Evolutionary conservation across 2,797 vertebrate species (phyloP), one percentile per base, ranked within the genome.

Genomic region (Vireo griseus): DNA sequence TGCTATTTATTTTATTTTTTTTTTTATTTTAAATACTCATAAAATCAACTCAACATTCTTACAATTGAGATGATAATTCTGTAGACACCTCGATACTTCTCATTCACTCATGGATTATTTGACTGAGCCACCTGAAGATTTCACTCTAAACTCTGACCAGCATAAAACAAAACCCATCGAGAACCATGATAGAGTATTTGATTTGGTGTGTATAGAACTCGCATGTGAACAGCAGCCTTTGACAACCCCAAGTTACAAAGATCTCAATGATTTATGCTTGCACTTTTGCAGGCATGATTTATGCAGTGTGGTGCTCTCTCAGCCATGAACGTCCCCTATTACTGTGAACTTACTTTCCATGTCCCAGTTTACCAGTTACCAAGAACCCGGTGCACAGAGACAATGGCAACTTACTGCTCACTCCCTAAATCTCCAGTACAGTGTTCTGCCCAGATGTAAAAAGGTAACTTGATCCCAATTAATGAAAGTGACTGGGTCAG

Each of bases 401-500:
- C 73, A 91, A 85, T 54, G 45, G 67, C 52, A 67, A 75, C 6
- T 6, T 54, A 71, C 22, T 44, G 72, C 76, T 89, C 8, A 3
- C 71, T 82, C 80, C 86, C 94, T 47, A 71, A 90, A 87, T n/a
- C 74, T 95, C 65, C 62, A 47, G 59, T 97, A 91, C 94, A 97
- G 98, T 95, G 96, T 62, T 98, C 97, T 98, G 98, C 98, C 98
- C 98, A 97, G 98, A 98, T 98, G 98, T 95, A 96, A 97, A 98
- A 95, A 96, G 98, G 98, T 98, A 98, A 98, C 98, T 98, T 99
- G 99, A 99, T 99, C 98, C 98, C 99, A 99, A 99, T 99, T 99
- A 99, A 98, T 98, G 98, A 98, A 98, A 99, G 98, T 98, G 98
- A 97, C 98, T 98, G 98, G 98, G 98, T 98, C 98, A 98, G 98